phyloP scores from a whole-genome alignment of 2,113 vertebrate species.

The Peromyscus maniculatus region DNA sequence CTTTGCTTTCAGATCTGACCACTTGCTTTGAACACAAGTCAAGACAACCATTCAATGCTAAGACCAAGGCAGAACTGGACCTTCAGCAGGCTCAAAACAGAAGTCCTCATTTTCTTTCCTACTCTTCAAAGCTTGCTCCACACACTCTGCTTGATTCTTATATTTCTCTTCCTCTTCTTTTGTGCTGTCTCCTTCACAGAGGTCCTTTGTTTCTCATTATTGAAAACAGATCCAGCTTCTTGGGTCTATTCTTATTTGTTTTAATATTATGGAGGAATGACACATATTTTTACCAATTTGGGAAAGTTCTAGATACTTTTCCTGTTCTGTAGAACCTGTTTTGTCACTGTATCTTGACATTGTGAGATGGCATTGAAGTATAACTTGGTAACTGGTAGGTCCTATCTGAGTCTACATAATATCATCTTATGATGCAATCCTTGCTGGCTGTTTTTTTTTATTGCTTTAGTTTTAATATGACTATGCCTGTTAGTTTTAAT shows the following conservation, averaged over 20 bases:
- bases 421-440: not conserved
- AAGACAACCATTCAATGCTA: not conserved
- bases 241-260: not conserved
- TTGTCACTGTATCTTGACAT: not conserved
- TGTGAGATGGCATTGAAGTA: not conserved
- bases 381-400: not conserved
- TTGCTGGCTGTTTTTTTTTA: slow-evolving; percentile 30
- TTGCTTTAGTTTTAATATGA: slow-evolving; percentile 64
- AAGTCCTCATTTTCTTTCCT: not conserved
- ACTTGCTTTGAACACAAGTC: not conserved
- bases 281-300: not conserved
- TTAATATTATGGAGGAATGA: not conserved
- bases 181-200: not conserved
- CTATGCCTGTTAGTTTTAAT: slow-evolving; percentile 71
- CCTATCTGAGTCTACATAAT: not conserved
- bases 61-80: not conserved
- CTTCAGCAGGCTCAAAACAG: not conserved
- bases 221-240: not conserved
- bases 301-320: not conserved
- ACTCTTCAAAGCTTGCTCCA: not conserved
- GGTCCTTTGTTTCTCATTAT: not conserved
- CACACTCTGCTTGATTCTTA: not conserved
- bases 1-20: not conserved
- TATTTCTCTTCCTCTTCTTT: not conserved
- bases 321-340: not conserved